Conservation (phyloP, 2,888 invertebrate species). For the Mesodorylaimus sp. region DNA sequence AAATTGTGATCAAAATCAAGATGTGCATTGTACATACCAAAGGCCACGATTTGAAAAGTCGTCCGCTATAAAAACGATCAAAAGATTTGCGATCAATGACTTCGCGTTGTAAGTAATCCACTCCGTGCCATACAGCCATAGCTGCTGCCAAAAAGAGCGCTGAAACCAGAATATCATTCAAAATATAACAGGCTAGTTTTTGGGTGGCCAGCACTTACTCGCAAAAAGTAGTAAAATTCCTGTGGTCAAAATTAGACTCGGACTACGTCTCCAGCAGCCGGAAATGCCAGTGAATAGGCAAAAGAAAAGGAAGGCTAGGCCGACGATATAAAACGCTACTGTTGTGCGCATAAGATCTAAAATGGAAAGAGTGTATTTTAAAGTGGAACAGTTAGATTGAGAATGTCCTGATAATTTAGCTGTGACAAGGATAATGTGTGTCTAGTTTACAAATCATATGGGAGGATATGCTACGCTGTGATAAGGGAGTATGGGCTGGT, state of each 20-base stretch:
- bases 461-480: too few relatives aligned
- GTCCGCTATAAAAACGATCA: too few relatives aligned
- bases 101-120: conserved; percentile 83
- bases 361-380: conserved; percentile 10
- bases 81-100: conserved; percentile 77
- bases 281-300: conserved; percentile 88
- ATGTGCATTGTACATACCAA: too few relatives aligned
- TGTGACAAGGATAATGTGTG: too few relatives aligned
- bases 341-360: conserved; percentile 71
- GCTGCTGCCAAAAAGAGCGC: conserved; percentile 74
- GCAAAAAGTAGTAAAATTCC: conserved; percentile 71
- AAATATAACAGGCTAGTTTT: conserved; percentile 8
- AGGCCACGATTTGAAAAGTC: conserved; percentile 70
- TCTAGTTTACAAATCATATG: too few relatives aligned
- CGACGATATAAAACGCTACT: conserved; percentile 76
- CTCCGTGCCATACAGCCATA: conserved; percentile 89
- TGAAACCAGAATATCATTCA: conserved; percentile 25
- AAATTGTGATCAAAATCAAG: too few relatives aligned
- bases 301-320: conserved; percentile 70
- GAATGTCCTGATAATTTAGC: too few relatives aligned
- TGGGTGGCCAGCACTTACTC: conserved; percentile 40
- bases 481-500: too few relatives aligned
- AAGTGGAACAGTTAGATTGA: background rate
- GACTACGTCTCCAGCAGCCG: conserved; percentile 86
- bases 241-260: conserved; percentile 77